Percentiles rank a stretch among this genome's conserved stretches.
phyloP scores from a whole-genome alignment of 2,797 vertebrate species.

The Discoglossus pictus region DNA sequence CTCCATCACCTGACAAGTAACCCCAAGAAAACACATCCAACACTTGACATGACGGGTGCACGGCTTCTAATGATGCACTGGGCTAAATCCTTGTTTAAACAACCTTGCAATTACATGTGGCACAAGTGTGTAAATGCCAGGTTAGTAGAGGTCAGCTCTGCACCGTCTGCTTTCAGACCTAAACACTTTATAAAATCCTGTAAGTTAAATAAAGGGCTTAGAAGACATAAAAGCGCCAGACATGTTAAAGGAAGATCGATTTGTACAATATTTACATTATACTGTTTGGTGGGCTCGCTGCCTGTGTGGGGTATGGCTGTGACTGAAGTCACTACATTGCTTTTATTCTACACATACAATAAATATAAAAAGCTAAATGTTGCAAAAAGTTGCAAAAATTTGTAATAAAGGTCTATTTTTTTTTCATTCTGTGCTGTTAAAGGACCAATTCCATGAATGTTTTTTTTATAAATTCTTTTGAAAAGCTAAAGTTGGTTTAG shows the following conservation, averaged over 20 bases:
- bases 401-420: too few relatives aligned
- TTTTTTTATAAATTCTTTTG: too few relatives aligned
- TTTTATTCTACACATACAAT: neutral
- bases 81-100: slow-evolving; percentile 46
- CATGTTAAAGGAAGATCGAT: slow-evolving; percentile 22
- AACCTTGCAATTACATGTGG: slow-evolving; percentile 44
- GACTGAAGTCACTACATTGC: neutral
- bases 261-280: slow-evolving; percentile 45
- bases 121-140: slow-evolving; percentile 42
- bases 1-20: slow-evolving; percentile 20
- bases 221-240: slow-evolving; percentile 40
- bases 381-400: too few relatives aligned
- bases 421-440: too few relatives aligned
- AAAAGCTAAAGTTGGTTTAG: too few relatives aligned
- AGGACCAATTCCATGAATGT: too few relatives aligned
- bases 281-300: slow-evolving; percentile 9
- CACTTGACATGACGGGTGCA: slow-evolving; percentile 34
- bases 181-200: slow-evolving; percentile 49
- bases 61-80: slow-evolving; percentile 22
- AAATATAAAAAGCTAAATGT: slow-evolving; percentile 12
- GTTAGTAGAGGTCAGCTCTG: slow-evolving; percentile 37
- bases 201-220: slow-evolving; percentile 43
- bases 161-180: slow-evolving; percentile 33
- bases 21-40: slow-evolving; percentile 22
- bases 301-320: slow-evolving; percentile 28